These are phyloP conservation scores for Lanius collurio DNA, from an alignment of 2,113 vertebrate species.

Conservation along the genomic window DNA sequence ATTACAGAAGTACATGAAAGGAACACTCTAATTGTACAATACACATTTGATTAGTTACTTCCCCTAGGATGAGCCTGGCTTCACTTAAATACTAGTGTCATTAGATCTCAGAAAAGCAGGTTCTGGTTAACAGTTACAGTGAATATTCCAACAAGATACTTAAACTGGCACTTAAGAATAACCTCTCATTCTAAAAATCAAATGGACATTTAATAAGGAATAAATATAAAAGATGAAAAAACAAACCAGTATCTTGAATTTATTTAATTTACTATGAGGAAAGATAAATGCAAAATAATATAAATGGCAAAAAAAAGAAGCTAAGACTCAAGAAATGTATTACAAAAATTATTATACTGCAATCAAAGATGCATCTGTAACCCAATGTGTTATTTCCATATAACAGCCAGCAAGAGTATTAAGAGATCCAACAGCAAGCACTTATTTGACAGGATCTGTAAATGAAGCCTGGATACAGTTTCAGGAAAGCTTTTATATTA, in stretches of 20 bases:
- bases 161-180: not conserved
- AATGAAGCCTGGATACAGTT: not conserved
- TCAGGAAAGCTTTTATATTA: not conserved
- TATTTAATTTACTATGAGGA: not conserved
- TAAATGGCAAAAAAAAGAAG: not conserved
- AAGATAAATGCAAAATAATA: not conserved
- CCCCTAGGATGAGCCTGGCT: not conserved
- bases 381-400: not conserved
- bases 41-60: not conserved
- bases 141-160: not conserved
- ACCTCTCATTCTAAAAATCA: not conserved
- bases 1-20: not conserved
- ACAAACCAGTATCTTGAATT: not conserved
- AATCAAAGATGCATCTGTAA: not conserved
- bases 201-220: not conserved
- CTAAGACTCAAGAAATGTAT: conserved; percentile 4
- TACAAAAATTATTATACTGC: not conserved
- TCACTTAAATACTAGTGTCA: not conserved
- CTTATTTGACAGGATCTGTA: not conserved
- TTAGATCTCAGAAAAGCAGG: not conserved
- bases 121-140: not conserved
- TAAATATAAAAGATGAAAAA: not conserved
- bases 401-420: not conserved
- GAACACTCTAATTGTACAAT: not conserved
- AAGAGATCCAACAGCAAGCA: not conserved